These are phyloP conservation scores for Phyllopteryx taeniolatus DNA, from an alignment of 2,113 vertebrate species.

Conservation along the genomic window DNA sequence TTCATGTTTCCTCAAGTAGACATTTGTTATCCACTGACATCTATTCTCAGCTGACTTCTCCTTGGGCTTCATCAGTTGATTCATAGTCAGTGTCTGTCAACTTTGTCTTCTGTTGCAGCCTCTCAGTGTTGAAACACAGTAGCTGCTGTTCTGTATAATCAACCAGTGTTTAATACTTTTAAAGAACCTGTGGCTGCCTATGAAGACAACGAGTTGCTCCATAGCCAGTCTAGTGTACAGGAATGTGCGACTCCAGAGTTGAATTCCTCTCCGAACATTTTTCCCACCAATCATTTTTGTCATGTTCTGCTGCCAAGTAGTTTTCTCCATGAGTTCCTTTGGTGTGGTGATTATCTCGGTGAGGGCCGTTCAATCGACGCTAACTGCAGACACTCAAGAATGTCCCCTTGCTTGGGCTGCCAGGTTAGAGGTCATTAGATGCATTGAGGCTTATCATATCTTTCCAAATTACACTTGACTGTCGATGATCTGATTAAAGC, in stretches of 20 bases:
- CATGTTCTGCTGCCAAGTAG: conserved; percentile 61
- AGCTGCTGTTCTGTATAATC: background rate
- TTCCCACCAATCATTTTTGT: conserved; percentile 45
- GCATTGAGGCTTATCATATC: conserved; percentile 42
- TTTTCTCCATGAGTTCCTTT: conserved; percentile 36
- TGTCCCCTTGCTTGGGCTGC: conserved; percentile 47
- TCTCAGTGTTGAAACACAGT: too few species aligned
- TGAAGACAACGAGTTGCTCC: conserved; percentile 36
- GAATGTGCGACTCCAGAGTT: conserved; percentile 55
- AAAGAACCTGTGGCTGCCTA: conserved; percentile 19
- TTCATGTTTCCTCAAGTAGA: too few species aligned
- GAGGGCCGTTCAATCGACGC: conserved; percentile 61
- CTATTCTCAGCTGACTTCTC: too few species aligned
- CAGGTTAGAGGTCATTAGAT: conserved; percentile 46
- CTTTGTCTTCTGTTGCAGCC: too few species aligned
- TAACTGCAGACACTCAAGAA: conserved; percentile 62
- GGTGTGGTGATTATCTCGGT: conserved; percentile 65
- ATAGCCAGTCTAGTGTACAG: conserved; percentile 34
- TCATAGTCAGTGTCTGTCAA: too few species aligned
- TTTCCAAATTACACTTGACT: conserved; percentile 47
- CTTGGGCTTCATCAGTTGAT: conserved; percentile 53
- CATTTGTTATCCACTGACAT: too few species aligned
- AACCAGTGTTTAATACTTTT: background rate
- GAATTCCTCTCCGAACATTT: conserved; percentile 30
- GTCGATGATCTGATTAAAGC: conserved; percentile 36